Evolutionary conservation across 2,888 invertebrate genomes (phyloP).

Genomic region (Ophion slaviceki): DNA sequence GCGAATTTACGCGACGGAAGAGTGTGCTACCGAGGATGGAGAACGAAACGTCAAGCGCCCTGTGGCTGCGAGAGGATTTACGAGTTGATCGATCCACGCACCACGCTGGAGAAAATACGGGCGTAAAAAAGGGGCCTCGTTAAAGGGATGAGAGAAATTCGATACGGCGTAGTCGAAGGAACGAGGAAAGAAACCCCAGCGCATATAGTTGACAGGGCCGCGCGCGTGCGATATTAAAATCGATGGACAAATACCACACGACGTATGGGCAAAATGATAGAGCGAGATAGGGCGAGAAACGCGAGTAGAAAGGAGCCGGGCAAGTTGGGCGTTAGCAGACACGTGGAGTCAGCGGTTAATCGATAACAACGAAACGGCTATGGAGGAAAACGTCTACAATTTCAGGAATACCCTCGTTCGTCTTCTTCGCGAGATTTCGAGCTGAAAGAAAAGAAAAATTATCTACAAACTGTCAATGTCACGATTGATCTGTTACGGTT

Average conservation of each 20-base stretch:
- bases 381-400: neutral
- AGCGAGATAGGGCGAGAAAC: slow-evolving; percentile 2
- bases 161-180: slow-evolving; percentile 20
- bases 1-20: no score
- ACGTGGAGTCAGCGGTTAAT: slow-evolving; percentile 48
- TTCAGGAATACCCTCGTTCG: neutral
- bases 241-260: neutral
- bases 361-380: slow-evolving; percentile 40
- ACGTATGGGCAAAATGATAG: slow-evolving; percentile 8
- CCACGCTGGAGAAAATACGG: neutral
- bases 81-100: slow-evolving; percentile 38
- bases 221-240: slow-evolving; percentile 24
- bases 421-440: neutral
- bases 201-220: neutral
- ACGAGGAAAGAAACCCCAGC: slow-evolving; percentile 7
- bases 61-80: slow-evolving; percentile 28
- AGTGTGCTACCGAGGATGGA: no score
- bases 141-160: slow-evolving; percentile 42
- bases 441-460: neutral
- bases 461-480: neutral
- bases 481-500: no score
- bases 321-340: slow-evolving; percentile 41
- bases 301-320: slow-evolving; percentile 7
- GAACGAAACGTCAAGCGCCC: no score
- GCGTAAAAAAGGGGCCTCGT: slow-evolving; percentile 6